A percentile compares a stretch with the other conserved stretches of the same genome.
phyloP scores from a whole-genome alignment of 2,113 vertebrate species.

The Coracopsis vasa region DNA sequence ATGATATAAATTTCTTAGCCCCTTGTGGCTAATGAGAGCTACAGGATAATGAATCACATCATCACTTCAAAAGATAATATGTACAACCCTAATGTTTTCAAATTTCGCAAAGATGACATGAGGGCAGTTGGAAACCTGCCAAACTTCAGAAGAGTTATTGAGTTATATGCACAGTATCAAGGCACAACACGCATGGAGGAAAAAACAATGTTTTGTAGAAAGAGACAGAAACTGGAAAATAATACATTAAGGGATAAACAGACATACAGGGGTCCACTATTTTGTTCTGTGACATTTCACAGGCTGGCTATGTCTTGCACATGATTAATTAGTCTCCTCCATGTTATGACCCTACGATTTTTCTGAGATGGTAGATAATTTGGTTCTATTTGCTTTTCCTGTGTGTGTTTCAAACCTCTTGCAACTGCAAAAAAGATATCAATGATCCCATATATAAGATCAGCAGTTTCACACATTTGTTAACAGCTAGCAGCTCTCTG shows the following conservation, averaged over 20 bases:
- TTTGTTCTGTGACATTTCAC: slow-evolving; percentile 28
- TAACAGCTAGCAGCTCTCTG: neutral
- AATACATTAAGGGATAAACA: slow-evolving; percentile 54
- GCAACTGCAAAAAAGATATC: neutral
- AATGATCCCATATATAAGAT: neutral
- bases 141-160: slow-evolving; percentile 45
- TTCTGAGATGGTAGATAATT: slow-evolving; percentile 34
- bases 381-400: neutral
- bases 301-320: neutral
- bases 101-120: slow-evolving; percentile 72
- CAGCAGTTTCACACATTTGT: neutral
- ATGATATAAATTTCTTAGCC: slow-evolving; percentile 16
- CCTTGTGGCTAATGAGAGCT: slow-evolving; percentile 32
- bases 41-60: slow-evolving; percentile 71
- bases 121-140: slow-evolving; percentile 59
- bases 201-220: slow-evolving; percentile 31
- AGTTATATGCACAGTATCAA: slow-evolving; percentile 43
- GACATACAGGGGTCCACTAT: neutral
- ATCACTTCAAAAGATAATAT: slow-evolving; percentile 68
- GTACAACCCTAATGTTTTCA: slow-evolving; percentile 51
- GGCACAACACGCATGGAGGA: neutral
- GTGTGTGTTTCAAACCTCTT: neutral
- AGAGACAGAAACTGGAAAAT: slow-evolving; percentile 57
- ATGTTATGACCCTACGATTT: neutral
- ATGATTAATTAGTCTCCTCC: slow-evolving; percentile 29